Conservation (phyloP, 1,140 invertebrate genomes). For the Ceratitis capitata region DNA sequence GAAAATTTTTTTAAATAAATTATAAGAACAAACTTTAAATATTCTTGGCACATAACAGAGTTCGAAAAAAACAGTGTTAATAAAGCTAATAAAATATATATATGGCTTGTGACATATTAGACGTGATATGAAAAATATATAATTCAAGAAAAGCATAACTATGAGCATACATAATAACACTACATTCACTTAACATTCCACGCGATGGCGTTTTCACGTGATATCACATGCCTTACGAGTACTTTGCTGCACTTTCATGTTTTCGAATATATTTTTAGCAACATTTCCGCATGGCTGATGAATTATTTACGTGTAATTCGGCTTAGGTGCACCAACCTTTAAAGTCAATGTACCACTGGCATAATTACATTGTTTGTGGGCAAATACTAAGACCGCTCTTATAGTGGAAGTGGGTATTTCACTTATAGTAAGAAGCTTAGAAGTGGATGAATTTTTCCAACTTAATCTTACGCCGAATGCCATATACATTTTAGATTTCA, state of each 20-base stretch:
- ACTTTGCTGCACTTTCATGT: not conserved
- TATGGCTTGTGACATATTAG: not conserved
- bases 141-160: not conserved
- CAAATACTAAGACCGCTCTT: not conserved
- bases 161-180: not conserved
- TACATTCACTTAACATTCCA: not conserved
- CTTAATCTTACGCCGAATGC: no score
- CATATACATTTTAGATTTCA: no score
- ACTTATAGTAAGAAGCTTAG: no score
- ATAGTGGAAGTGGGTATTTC: no score
- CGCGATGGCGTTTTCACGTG: not conserved
- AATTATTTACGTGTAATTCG: not conserved
- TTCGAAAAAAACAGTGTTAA: no score
- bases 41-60: no score
- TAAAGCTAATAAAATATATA: no score
- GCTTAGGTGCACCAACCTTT: constrained; percentile 8
- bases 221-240: not conserved
- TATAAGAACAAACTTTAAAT: no score
- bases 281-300: not conserved
- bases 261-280: not conserved
- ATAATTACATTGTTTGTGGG: not conserved
- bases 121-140: constrained; percentile 14
- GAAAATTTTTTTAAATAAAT: no score
- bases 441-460: no score
- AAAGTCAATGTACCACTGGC: not conserved